Conservation (phyloP, 2,113 vertebrate species). For the Coracopsis vasa region DNA sequence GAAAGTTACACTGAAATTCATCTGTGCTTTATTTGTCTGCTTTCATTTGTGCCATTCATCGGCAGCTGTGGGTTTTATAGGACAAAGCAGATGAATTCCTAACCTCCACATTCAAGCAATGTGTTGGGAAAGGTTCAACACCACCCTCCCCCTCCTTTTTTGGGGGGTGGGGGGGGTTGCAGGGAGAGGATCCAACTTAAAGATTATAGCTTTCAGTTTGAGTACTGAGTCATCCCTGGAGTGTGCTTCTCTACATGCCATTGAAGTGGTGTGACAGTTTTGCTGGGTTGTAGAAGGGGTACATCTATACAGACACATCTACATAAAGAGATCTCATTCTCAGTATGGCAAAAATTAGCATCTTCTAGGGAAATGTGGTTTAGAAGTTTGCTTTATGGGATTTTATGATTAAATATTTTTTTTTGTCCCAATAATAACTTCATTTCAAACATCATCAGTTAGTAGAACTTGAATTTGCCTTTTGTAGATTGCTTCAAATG, state of each 20-base stretch:
- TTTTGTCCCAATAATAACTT: not conserved
- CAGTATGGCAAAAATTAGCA: not conserved
- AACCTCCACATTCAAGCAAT: not conserved
- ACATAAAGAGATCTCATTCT: not conserved
- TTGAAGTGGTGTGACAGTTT: not conserved
- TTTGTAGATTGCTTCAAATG: conserved; percentile 18
- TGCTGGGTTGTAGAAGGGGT: not conserved
- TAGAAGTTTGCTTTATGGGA: conserved; percentile 56
- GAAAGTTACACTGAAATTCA: conserved; percentile 60
- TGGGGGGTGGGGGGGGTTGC: fast-evolving
- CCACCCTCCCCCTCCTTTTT: not conserved
- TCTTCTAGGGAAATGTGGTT: conserved; percentile 29
- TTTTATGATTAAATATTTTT: conserved; percentile 50
- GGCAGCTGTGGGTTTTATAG: not conserved
- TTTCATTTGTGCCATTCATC: conserved; percentile 27
- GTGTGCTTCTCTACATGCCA: not conserved
- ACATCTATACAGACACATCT: not conserved
- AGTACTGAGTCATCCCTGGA: not conserved
- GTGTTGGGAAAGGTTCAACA: not conserved
- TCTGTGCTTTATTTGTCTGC: conserved; percentile 27
- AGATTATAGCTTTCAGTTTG: not conserved
- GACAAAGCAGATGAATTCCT: conserved; percentile 16
- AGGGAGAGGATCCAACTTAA: not conserved
- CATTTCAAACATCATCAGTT: conserved; percentile 49
- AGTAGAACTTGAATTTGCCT: conserved; percentile 41